Base-by-base conservation (phyloP, 2,797 vertebrate genomes). In the Pangasius djambal region DNA sequence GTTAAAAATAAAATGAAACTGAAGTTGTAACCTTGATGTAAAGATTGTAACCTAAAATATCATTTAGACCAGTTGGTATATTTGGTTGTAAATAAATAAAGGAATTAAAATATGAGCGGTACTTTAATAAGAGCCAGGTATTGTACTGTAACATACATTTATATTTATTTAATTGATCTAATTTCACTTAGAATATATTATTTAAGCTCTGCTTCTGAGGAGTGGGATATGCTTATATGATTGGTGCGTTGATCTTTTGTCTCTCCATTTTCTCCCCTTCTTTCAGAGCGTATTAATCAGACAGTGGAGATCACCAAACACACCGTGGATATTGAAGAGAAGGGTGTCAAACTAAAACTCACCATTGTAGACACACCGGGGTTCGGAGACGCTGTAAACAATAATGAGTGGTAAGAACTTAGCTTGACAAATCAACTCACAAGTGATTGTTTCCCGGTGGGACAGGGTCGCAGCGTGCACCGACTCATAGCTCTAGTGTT, bases 351-450 rank as follows among this genome's bases (percentile, higher is more conserved):
- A 92, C 96, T 99, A 91, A 99, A 99, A 91, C 95, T 99, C 90
- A 99, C 98, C 90, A 99, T 99, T 69, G 98, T 99, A 34, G 98
- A 99, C 96, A 99, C 98, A 0, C 98, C 98, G 0, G 98, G 98
- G 37, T 99, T 99, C 18, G 98, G 98, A 93, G 98, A 99, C n/a
- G 98, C 98, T 0, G 98, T 99, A 85, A 99, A 99, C 95, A 99
- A 99, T 94, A 98, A 97, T 0, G 97, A 99, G 86, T 99, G 98
- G 98, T 99, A 93, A 97, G 97, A 85, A 82, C 22, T 84, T 37
- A 88, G 37, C 55, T 65, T 37, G 20, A 16, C 31, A 86, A 15
- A 57, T 52, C 20, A 34, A 0, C 52, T 20, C 78, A 81, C 7
- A 74, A 34, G 65, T 52, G 10, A 75, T 20, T 52, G 12, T 52